Base-by-base conservation (phyloP, 2,113 vertebrate species). In the Sinocyclocheilus rhinocerous region DNA sequence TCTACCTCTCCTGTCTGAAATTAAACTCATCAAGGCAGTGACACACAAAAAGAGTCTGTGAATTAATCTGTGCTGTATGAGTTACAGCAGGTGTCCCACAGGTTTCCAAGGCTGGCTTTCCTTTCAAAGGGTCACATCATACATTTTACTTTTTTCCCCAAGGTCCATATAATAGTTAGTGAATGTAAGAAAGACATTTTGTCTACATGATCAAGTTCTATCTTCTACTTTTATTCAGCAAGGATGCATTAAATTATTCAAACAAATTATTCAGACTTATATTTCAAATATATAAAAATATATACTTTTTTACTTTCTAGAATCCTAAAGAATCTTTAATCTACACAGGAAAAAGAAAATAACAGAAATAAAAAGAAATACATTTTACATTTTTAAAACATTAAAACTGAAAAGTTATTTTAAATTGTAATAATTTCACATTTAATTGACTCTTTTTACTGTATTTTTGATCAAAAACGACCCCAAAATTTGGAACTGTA, bases 1-100 rank as follows among this genome's bases (percentile, higher is more conserved):
- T 48, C 82, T 45, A 20, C 13, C 26, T 84, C 72, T 13, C 61
- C n/a, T 39, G 70, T 84, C 52, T 76, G 36, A 72, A 48, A 76
- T 9, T 22, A 85, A 33, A 52, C 18, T 33, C 39, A n/a, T 61
- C 69, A 75, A 76, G 52, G 55, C 55, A 45, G 52, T 48, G n/a
- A 50, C 70, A 73, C 39, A 73, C 39, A 73, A 73, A 73, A 16
- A 16, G 15, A 42, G 20, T 76, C 12, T 26, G 72, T 48, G 72
- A 75, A 15, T 75, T 13, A 2, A 75, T 48, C 12, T 75, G 67
- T 70, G 18, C 29, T 22, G 18, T 11, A 42, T 42, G 69, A 72
- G 69, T 42, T 6, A 22, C 42, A 24, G 42, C 73, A 76, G 72
- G 11, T 48, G 4, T 75, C 65, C 65, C 6, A 36, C 65, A 70